Conservation (phyloP, 1,140 invertebrate genomes). For the Ephestia elutella region DNA sequence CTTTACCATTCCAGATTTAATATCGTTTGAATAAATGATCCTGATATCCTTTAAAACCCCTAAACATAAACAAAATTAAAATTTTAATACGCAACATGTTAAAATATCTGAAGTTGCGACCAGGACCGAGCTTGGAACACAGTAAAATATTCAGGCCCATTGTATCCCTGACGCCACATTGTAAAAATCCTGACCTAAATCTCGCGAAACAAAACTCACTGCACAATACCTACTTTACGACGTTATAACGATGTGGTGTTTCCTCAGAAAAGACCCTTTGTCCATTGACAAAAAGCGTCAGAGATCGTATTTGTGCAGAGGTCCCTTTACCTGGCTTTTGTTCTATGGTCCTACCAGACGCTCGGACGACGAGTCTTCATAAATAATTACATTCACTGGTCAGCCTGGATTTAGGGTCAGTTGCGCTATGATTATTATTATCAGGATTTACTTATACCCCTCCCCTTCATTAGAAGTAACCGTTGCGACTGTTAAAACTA, state of each 20-base stretch:
- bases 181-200: slow-evolving; percentile 70
- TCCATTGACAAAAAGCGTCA: slow-evolving; percentile 67
- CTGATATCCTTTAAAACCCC: not conserved
- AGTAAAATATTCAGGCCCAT: slow-evolving; percentile 48
- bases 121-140: slow-evolving; percentile 13
- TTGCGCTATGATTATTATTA: slow-evolving; percentile 65
- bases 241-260: slow-evolving; percentile 71
- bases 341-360: slow-evolving; percentile 61
- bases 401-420: slow-evolving; percentile 62
- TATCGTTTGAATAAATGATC: not conserved
- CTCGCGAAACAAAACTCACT: slow-evolving; percentile 66
- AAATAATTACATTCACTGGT: slow-evolving; percentile 66
- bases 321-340: slow-evolving; percentile 63
- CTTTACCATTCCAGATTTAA: no score
- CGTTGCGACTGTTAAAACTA: slow-evolving; percentile 73
- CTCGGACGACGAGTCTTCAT: slow-evolving; percentile 57
- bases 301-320: slow-evolving; percentile 64
- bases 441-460: slow-evolving; percentile 57
- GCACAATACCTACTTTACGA: slow-evolving; percentile 69
- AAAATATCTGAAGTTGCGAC: not conserved
- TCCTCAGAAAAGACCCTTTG: slow-evolving; percentile 68
- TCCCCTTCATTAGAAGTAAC: slow-evolving; percentile 73
- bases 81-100: slow-evolving; percentile 5
- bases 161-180: slow-evolving; percentile 56
- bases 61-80: not conserved